Conservation (phyloP, 2,113 vertebrate species). For the Ascaphus truei region DNA sequence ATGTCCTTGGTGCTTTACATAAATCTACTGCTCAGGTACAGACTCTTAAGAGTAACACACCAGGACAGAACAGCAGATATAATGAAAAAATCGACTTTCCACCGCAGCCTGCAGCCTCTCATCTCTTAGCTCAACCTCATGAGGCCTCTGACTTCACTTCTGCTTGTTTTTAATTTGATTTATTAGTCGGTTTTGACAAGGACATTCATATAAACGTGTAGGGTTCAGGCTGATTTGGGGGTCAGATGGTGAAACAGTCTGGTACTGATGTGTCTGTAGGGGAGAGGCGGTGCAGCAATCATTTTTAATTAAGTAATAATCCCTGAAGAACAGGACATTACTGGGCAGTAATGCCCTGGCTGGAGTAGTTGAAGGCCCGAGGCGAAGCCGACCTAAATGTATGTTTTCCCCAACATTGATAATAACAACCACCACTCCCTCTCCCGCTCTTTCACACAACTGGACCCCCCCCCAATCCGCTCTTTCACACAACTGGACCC, state of each 20-base stretch:
- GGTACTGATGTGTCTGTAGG: neutral
- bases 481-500: too few species aligned
- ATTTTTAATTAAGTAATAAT: too few species aligned
- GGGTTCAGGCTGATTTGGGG: neutral
- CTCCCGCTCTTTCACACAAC: too few species aligned
- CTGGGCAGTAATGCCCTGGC: too few species aligned
- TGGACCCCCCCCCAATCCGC: too few species aligned
- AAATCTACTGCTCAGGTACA: slow-evolving; percentile 18
- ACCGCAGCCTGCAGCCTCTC: slow-evolving; percentile 26
- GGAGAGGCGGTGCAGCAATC: too few species aligned
- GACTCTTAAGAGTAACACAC: slow-evolving; percentile 10
- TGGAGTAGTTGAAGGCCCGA: too few species aligned
- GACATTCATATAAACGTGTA: slow-evolving; percentile 7
- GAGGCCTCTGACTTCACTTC: slow-evolving; percentile 33
- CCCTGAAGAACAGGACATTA: too few species aligned
- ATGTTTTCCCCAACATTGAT: too few species aligned
- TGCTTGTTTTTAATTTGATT: slow-evolving; percentile 36
- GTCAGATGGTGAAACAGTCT: slow-evolving; percentile 3
- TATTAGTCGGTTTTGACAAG: slow-evolving; percentile 21
- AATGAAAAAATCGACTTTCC: slow-evolving; percentile 36
- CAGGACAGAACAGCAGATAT: slow-evolving; percentile 26
- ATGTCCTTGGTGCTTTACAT: slow-evolving; percentile 11
- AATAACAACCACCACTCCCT: too few species aligned
- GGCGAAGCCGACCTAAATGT: too few species aligned
- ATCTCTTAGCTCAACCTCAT: slow-evolving; percentile 29